Evolutionary conservation across 2,888 invertebrate genomes (phyloP).

Genomic region (Anticlea derivata): DNA sequence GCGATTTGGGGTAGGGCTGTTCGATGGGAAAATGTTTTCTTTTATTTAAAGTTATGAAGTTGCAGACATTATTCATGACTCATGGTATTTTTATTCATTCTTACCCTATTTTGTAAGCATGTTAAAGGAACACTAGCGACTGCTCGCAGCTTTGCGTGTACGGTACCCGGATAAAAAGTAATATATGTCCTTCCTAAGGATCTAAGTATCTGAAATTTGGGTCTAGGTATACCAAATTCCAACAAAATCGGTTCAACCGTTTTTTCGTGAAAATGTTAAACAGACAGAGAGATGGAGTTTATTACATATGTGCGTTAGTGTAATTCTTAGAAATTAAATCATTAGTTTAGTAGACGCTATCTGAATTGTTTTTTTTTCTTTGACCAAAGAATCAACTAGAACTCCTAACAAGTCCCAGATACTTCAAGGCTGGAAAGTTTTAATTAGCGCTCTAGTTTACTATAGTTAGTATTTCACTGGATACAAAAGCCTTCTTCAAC

Average conservation of each 20-base stretch:
- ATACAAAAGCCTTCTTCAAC: too few species aligned
- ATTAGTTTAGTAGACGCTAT: not conserved
- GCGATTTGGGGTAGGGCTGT: conserved; percentile 39
- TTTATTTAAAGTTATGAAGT: conserved; percentile 15
- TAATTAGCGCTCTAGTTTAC: not conserved
- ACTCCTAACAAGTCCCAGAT: not conserved
- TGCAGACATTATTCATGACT: conserved; percentile 1
- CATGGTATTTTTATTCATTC: not conserved
- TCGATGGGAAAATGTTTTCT: conserved; percentile 32
- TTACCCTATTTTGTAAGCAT: not conserved
- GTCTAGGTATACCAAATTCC: too few species aligned
- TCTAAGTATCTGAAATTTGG: too few species aligned
- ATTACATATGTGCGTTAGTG: too few species aligned
- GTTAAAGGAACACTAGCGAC: too few species aligned
- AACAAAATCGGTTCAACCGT: too few species aligned
- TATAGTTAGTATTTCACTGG: not conserved
- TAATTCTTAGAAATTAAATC: too few species aligned
- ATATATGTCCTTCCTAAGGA: too few species aligned
- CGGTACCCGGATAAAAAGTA: too few species aligned
- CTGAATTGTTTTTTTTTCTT: not conserved
- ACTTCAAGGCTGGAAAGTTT: not conserved
- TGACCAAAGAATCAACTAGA: conserved; percentile 1
- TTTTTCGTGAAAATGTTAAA: too few species aligned
- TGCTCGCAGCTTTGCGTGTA: too few species aligned
- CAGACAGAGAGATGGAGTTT: too few species aligned